Evolutionary conservation across 1,140 invertebrate species (phyloP).

Genomic region (Archivesica marissinica): DNA sequence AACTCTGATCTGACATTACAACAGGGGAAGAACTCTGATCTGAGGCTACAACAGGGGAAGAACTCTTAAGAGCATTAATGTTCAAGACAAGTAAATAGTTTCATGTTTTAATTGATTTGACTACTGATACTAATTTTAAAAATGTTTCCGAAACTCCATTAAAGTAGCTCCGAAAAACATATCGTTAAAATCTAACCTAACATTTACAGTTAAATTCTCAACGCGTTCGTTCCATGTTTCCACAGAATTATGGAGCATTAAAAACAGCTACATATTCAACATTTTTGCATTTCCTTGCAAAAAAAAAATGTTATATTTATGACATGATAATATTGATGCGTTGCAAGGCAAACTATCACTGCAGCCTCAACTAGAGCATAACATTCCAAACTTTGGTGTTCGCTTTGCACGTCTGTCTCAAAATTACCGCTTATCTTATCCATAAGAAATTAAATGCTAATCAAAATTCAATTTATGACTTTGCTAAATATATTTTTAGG

Average conservation of each 20-base stretch:
- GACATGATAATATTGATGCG: constrained; percentile 38
- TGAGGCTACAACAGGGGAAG: too few relatives aligned
- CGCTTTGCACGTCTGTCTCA: not conserved
- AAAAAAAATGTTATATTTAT: constrained; percentile 1
- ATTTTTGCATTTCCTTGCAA: not conserved
- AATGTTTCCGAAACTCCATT: not conserved
- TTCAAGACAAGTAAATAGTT: constrained; percentile 28
- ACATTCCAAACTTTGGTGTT: constrained; percentile 4
- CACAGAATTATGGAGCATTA: not conserved
- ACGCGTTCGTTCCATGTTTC: not conserved
- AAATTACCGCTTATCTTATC: constrained; percentile 22
- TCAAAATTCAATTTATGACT: constrained; percentile 34
- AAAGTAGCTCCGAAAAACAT: too few relatives aligned
- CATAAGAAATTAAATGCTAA: constrained; percentile 27
- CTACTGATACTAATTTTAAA: constrained; percentile 1
- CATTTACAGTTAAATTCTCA: not conserved
- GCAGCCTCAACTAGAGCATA: constrained; percentile 27
- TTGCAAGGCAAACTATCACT: not conserved
- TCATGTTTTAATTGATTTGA: not conserved
- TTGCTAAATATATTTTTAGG: constrained; percentile 2
- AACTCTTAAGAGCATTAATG: constrained; percentile 19
- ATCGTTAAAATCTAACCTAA: too few relatives aligned
- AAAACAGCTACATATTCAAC: not conserved
- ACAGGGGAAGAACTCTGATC: too few relatives aligned
- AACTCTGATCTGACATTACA: too few relatives aligned